Base-by-base conservation (phyloP, 64 coral and sea anemone species). In the Astreopora myriophthalma region DNA sequence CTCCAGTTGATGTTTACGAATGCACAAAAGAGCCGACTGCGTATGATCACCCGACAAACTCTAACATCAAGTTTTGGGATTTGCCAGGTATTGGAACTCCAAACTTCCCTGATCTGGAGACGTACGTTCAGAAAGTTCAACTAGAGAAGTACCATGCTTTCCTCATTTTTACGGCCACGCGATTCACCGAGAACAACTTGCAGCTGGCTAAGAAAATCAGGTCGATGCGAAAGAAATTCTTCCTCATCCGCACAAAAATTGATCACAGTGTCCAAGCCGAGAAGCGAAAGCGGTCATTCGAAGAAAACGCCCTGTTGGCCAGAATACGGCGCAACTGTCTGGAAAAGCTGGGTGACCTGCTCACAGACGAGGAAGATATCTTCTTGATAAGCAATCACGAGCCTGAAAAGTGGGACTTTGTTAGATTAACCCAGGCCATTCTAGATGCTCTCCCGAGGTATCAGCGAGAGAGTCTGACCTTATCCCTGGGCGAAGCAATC, bases 41-140 rank as follows among this genome's bases (percentile, higher is more conserved):
- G 2, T 90, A 67, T 69, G 22, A 74, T 34, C 75, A 90, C 35
- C 88, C 88, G 22, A 52, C 9, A 58, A 90, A 70, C 30, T 26
- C 75, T 2, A 90, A 90, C 16, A 90, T 90, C 13, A 90, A 90
- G 19, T 90, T 90, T 27, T 90, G 75, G 73, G 88, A 80, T 69
- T 28, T 90, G 16, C 88, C 88, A 40, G 75, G 75, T 20, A 76
- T 76, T 49, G 88, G 88, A 14, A 91, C 88, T 20, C 76, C 76
- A 69, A 82, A 71, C 5, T 91, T 51, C 42, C 88, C 88, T 13
- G 71, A 87, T 40, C 20, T 80, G 57, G n/a, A 68, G 10, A 52
- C 88, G 5, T 90, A 90, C 88, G 48, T 76, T 42, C 16, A 81
- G 14, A 37, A 90, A 71, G 64, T 71, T 26, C 13, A 70, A 8